phyloP scores from a whole-genome alignment of 2,888 invertebrate species.

The Pristionchus arcanus region DNA sequence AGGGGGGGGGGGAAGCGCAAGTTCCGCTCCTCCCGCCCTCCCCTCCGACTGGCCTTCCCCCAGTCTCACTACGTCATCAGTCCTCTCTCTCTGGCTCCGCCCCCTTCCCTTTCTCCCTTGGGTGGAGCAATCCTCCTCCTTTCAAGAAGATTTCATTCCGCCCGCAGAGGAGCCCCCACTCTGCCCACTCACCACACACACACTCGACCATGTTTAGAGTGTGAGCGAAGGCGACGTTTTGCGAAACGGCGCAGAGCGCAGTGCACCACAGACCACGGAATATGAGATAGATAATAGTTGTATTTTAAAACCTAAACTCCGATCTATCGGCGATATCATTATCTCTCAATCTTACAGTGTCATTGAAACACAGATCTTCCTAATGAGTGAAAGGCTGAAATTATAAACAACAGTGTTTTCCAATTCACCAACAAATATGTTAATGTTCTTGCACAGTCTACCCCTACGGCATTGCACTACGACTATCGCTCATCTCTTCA shows the following conservation, averaged over 20 bases:
- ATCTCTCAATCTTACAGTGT: neutral
- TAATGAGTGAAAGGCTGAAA: neutral
- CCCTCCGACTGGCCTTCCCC: neutral
- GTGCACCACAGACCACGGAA: neutral
- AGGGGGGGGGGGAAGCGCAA: neutral
- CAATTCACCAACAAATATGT: too few species aligned
- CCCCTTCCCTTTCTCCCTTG: slow-evolving; percentile 30
- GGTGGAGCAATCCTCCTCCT: slow-evolving; percentile 32
- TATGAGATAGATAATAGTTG: neutral
- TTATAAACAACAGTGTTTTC: too few species aligned
- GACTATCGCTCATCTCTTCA: too few species aligned
- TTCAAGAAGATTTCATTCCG: slow-evolving; percentile 45
- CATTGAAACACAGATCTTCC: neutral
- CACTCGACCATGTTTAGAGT: slow-evolving; percentile 10
- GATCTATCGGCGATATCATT: neutral
- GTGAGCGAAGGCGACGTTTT: slow-evolving; percentile 8
- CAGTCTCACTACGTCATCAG: slow-evolving; percentile 34
- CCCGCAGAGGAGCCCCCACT: slow-evolving; percentile 19
- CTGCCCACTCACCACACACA: neutral
- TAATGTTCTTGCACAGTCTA: too few species aligned
- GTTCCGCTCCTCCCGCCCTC: slow-evolving; percentile 26
- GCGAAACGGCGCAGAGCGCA: slow-evolving; percentile 3
- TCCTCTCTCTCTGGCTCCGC: slow-evolving; percentile 21
- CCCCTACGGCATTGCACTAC: too few species aligned
- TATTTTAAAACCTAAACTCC: neutral